Base-by-base conservation (phyloP, 2,113 vertebrate genomes). In the Verasper variegatus region DNA sequence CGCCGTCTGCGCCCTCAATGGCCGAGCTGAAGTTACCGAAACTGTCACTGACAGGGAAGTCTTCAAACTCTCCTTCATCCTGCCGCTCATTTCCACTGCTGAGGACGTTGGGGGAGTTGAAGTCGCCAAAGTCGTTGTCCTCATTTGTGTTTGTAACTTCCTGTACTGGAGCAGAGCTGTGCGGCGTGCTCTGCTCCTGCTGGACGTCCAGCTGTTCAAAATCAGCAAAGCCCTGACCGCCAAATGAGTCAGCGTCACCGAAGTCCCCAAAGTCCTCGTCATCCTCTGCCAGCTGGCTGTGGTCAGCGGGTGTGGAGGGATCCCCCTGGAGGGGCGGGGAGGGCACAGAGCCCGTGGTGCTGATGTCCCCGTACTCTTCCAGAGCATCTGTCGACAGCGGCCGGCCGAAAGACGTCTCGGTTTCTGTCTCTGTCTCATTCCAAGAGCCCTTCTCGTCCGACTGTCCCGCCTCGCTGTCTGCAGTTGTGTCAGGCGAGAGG, bases 21-120 rank as follows among this genome's bases (percentile, higher is more conserved):
- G 95, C 96, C 0, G 95, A 95, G 89, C 94, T 97, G 82, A 99
- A 99, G 85, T 98, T 97, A 0, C 97, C 96, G 80, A 98, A 99
- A 80, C 97, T 97, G 15, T 97, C 95, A 0, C 94, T 95, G 83
- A 91, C 94, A 17, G 95, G 95, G 84, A 96, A 95, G 72, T 89
- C 85, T 14, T 81, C 77, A 12, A 88, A 89, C 17, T 13, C 10
- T 0, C 18, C 75, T 12, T 52, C 76, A 0, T 92, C 93, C 27
- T 66, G 70, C 3, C 14, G 74, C 14, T 76, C 71, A 0, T 14
- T 9, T 8, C 9, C 60, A 0, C 31, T 9, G 0, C 10, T 27
- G 11, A 86, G 65, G 58, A 93, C 93, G 87, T 93, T 93, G 18
- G 91, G 91, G 7, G 75, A 49, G 76, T 93, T 95, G 62, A 97